A percentile compares a stretch with the other conserved stretches of the same genome.
Conservation (phyloP, 2,797 vertebrate genomes). For the Spheniscus humboldti region DNA sequence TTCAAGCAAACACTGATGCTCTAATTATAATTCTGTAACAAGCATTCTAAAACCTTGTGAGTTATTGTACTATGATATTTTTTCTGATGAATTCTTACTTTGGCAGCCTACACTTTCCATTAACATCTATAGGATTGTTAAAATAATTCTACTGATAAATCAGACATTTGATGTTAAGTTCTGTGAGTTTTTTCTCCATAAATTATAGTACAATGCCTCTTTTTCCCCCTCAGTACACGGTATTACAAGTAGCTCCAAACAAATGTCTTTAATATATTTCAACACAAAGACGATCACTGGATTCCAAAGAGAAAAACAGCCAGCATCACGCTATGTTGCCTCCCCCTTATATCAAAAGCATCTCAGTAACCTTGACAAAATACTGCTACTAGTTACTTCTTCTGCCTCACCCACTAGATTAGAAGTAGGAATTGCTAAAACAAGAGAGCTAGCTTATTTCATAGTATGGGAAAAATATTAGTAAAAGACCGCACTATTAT, state of each 20-base stretch:
- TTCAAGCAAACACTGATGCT: neutral
- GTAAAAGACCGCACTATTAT: neutral
- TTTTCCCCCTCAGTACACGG: too few relatives aligned
- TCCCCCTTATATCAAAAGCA: neutral
- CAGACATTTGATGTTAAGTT: neutral
- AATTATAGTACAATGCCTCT: neutral
- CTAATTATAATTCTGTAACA: neutral
- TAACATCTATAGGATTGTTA: neutral
- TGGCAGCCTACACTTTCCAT: neutral
- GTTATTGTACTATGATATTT: neutral
- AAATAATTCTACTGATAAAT: neutral
- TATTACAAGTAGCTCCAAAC: neutral
- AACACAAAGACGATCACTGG: neutral
- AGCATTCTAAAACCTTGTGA: neutral
- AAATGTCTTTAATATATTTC: neutral
- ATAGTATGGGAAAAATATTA: neutral
- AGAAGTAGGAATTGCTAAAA: neutral
- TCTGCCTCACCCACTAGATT: neutral
- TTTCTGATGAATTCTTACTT: neutral
- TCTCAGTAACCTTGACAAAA: neutral
- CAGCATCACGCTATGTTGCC: neutral
- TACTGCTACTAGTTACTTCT: neutral
- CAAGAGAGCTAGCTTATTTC: neutral
- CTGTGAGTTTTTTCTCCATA: neutral
- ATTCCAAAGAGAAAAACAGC: neutral